These are phyloP conservation scores for Neopelma chrysocephalum DNA, from an alignment of 2,797 vertebrate genomes.

Conservation along the genomic window DNA sequence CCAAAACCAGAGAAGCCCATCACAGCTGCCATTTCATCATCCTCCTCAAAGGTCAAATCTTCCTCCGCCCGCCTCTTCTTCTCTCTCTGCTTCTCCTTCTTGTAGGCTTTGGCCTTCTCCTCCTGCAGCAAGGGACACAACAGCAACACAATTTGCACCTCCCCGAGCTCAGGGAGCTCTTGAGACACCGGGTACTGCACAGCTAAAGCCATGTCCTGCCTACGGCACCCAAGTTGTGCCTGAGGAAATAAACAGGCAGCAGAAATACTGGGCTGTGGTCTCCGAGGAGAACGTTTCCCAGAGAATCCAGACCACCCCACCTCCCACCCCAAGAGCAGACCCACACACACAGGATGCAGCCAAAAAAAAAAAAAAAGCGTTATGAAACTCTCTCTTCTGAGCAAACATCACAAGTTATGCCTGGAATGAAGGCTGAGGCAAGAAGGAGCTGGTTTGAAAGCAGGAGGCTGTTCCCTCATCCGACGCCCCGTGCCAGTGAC, in stretches of 20 bases:
- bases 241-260: neutral
- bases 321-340: neutral
- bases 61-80: slow-evolving; percentile 94
- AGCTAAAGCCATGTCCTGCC: neutral
- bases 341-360: neutral
- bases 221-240: neutral
- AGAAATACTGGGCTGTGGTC: neutral
- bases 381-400: neutral
- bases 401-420: neutral
- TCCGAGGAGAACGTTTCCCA: neutral
- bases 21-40: slow-evolving; percentile 97
- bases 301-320: neutral
- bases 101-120: slow-evolving; percentile 97
- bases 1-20: slow-evolving; percentile 98
- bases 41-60: slow-evolving; percentile 91
- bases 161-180: neutral
- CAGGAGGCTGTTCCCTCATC: neutral
- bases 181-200: neutral
- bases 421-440: neutral
- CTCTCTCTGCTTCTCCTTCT: slow-evolving; percentile 96
- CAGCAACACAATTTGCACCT: slow-evolving; percentile 15
- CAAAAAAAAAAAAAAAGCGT: neutral
- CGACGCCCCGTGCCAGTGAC: fast-evolving
- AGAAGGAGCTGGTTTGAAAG: neutral
- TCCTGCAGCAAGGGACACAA: slow-evolving; percentile 79